A percentile compares a stretch with the other conserved stretches of the same genome.
Conservation (phyloP, 1,140 invertebrate species). For the Lanistes nyassanus region DNA sequence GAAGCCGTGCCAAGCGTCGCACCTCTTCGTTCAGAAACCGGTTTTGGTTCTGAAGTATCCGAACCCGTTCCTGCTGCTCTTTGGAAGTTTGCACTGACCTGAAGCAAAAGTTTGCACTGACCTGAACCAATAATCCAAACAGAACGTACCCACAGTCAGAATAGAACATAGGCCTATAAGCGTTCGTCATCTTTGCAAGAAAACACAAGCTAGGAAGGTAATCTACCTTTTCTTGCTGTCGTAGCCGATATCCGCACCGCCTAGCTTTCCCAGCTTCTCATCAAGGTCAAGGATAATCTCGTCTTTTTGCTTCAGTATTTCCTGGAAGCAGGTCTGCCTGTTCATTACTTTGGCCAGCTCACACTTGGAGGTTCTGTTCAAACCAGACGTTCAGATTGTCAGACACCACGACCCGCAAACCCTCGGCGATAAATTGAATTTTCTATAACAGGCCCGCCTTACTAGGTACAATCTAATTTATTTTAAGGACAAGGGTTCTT, state of each 20-base stretch:
- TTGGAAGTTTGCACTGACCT: conserved; percentile 38
- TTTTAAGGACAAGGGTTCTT: too few species aligned
- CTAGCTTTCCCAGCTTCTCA: conserved; percentile 44
- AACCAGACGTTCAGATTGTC: background rate
- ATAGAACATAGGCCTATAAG: too few species aligned
- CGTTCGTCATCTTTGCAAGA: conserved; percentile 42
- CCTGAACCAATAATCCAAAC: background rate
- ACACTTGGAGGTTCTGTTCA: conserved; percentile 65
- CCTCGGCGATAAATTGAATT: too few species aligned
- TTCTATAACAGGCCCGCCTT: too few species aligned
- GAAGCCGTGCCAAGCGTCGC: conserved; percentile 59
- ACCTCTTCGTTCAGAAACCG: conserved; percentile 70
- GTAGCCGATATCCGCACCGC: conserved; percentile 24
- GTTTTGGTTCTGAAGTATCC: conserved; percentile 68
- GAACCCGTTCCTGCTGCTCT: conserved; percentile 62
- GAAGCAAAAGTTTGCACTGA: too few species aligned
- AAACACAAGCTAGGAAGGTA: conserved; percentile 18
- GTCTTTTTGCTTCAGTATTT: conserved; percentile 63
- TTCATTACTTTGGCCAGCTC: conserved; percentile 67
- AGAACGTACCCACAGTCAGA: background rate
- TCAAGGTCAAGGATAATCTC: conserved; percentile 58
- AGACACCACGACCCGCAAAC: background rate
- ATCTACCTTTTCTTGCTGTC: conserved; percentile 40
- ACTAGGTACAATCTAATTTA: too few species aligned
- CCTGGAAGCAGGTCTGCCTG: conserved; percentile 63